These are phyloP conservation scores for Brachyhypopomus gauderio DNA, from an alignment of 2,113 vertebrate genomes.

Conservation along the genomic window DNA sequence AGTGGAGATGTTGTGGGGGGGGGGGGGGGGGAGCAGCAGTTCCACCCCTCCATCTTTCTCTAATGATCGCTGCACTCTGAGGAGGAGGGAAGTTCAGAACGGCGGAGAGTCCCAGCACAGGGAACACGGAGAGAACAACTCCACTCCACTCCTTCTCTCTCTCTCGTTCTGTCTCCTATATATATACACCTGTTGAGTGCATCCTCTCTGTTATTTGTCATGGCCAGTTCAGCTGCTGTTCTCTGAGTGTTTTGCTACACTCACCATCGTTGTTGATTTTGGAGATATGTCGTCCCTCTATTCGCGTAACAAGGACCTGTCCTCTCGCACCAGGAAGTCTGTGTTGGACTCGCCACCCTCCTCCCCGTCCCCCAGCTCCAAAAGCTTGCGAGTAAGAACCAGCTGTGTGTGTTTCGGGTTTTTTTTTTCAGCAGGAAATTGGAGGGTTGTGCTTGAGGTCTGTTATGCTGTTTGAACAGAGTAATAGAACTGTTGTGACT, in stretches of 20 bases:
- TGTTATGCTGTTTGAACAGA: neutral
- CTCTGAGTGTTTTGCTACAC: conserved; percentile 38
- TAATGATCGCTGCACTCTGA: conserved; percentile 46
- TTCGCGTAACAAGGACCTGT: conserved; percentile 87
- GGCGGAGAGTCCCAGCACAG: conserved; percentile 27
- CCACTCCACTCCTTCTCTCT: neutral
- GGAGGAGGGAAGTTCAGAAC: conserved; percentile 16
- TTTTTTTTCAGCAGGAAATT: neutral
- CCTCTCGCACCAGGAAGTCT: conserved; percentile 85
- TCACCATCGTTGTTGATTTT: conserved; percentile 30
- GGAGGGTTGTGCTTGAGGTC: neutral
- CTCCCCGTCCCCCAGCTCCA: conserved; percentile 89
- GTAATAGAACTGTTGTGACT: neutral
- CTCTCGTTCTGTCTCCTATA: conserved; percentile 12
- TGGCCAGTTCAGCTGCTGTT: conserved; percentile 59
- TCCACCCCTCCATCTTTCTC: conserved; percentile 58
- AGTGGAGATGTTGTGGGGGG: conserved; percentile 38
- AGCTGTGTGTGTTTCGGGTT: conserved; percentile 14
- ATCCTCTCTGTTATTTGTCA: conserved; percentile 49
- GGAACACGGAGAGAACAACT: conserved; percentile 5
- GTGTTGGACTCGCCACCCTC: conserved; percentile 90
- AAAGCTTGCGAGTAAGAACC: conserved; percentile 91
- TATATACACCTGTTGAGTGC: conserved; percentile 63
- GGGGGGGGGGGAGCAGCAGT: conserved; percentile 10
- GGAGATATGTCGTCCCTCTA: conserved; percentile 88